Evolutionary conservation across 1,140 invertebrate genomes (phyloP), one percentile per base, ranked within the genome.

Genomic region (Drosophila aff.): DNA sequence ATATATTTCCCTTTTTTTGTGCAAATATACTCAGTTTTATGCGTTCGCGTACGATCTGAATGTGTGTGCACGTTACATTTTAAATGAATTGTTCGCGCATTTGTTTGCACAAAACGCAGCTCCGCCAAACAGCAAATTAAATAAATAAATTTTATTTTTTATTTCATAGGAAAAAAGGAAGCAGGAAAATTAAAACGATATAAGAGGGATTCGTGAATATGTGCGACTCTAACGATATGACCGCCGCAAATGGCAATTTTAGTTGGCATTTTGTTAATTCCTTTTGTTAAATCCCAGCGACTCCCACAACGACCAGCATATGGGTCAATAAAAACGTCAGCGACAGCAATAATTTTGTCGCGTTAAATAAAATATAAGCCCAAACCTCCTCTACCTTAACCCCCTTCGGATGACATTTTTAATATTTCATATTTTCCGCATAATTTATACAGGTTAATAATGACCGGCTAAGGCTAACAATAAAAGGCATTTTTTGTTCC

Each of bases 241-340:
- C 63, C 55, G 61, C 72, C 73, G 61, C 77, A 81, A 78, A 81
- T 77, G 55, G 68, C 73, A 83, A 83, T 87, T 83, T 82, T 80
- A 82, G 79, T 61, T 87, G 72, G 71, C 41, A 71, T 82, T 80
- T 79, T 86, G 71, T 81, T 64, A 67, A 60, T 69, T 53, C 61
- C 38, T 67, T 63, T 66, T 58, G 16, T 36, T 61, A 26, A 62
- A 50, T 43, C 40, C 33, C 28, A 28, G 23, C 33, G 53, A 43
- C 18, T 41, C 33, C 47, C 55, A 36, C 33, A 21, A 15, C 26
- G 21, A 59, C 55, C 67, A 53, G 79, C 38, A 69, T 73, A 41
- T 87, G 76, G 80, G 69, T 81, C 74, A 89, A 89, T 89, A 89
- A 89, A 89, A 89, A 81, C 66, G 84, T 90, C 84, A 90, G 69